Conservation (phyloP, 2,113 vertebrate species). For the Cisticola juncidis region DNA sequence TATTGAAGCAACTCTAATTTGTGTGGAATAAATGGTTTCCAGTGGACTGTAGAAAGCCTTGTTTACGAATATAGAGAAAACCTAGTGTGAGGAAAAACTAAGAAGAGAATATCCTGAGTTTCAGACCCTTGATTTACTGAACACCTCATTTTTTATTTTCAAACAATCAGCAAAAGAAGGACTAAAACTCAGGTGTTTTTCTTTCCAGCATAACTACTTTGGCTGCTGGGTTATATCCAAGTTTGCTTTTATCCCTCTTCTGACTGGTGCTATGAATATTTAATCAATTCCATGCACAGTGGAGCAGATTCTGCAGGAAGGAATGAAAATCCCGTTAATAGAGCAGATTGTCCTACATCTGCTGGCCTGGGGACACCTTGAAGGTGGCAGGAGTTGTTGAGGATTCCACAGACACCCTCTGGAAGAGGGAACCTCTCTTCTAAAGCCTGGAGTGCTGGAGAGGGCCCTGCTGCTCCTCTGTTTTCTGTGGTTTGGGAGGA, state of each 20-base stretch:
- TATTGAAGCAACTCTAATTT: background rate
- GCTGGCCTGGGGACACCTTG: constrained; percentile 23
- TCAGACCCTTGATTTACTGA: background rate
- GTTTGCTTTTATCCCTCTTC: constrained; percentile 55
- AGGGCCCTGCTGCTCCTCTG: background rate
- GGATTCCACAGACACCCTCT: background rate
- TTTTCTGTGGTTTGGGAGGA: background rate
- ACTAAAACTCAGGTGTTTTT: background rate
- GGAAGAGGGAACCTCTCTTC: background rate
- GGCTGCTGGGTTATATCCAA: constrained; percentile 14
- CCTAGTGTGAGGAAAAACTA: background rate
- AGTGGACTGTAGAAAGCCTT: background rate
- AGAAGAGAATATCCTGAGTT: background rate
- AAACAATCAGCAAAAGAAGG: background rate
- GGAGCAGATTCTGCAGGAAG: constrained; percentile 33
- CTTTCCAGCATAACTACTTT: background rate
- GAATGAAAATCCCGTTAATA: constrained; percentile 10
- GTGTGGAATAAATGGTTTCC: background rate
- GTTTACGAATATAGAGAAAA: background rate
- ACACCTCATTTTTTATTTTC: background rate
- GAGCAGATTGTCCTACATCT: constrained; percentile 15
- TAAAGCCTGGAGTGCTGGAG: background rate
- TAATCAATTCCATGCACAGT: constrained; percentile 2
- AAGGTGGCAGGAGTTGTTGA: background rate
- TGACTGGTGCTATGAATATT: constrained; percentile 58